A percentile compares a stretch with the other conserved stretches of the same genome.
Conservation (phyloP, 1,140 invertebrate species). For the Tribolium madens region DNA sequence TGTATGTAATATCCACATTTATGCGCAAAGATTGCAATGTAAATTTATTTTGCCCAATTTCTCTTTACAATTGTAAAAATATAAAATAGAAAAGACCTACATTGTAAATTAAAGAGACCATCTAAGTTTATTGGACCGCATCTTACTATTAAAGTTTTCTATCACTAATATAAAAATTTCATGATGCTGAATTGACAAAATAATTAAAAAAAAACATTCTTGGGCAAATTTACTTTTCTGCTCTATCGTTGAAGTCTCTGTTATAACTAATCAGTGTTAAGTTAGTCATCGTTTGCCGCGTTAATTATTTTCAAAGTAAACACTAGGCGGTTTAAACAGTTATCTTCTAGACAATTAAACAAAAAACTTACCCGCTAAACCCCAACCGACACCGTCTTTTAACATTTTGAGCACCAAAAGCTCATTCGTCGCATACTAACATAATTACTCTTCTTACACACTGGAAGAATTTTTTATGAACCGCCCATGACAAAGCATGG, state of each 20-base stretch:
- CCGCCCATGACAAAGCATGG: neutral
- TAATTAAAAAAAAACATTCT: neutral
- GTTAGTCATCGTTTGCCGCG: neutral
- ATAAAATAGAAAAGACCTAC: neutral
- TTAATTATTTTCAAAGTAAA: neutral
- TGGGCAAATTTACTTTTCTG: slow-evolving; percentile 7
- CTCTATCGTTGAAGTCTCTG: slow-evolving; percentile 8
- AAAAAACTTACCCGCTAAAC: slow-evolving; percentile 3
- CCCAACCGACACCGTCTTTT: neutral
- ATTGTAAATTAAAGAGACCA: slow-evolving; percentile 6
- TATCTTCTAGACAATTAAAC: neutral
- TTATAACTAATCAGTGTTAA: slow-evolving; percentile 2
- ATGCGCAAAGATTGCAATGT: slow-evolving; percentile 1
- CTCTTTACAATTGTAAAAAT: slow-evolving; percentile 9
- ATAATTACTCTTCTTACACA: neutral
- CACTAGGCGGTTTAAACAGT: neutral
- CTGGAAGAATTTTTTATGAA: neutral
- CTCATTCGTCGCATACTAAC: neutral
- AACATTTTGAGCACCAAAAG: slow-evolving; percentile 13
- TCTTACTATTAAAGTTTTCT: neutral
- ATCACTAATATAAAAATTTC: neutral
- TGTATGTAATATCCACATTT: neutral
- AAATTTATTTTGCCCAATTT: slow-evolving; percentile 5
- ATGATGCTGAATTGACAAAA: neutral
- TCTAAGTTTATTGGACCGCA: slow-evolving; percentile 21